These are phyloP conservation scores for Nezara viridula DNA, from an alignment of 2,888 invertebrate genomes.

Conservation along the genomic window DNA sequence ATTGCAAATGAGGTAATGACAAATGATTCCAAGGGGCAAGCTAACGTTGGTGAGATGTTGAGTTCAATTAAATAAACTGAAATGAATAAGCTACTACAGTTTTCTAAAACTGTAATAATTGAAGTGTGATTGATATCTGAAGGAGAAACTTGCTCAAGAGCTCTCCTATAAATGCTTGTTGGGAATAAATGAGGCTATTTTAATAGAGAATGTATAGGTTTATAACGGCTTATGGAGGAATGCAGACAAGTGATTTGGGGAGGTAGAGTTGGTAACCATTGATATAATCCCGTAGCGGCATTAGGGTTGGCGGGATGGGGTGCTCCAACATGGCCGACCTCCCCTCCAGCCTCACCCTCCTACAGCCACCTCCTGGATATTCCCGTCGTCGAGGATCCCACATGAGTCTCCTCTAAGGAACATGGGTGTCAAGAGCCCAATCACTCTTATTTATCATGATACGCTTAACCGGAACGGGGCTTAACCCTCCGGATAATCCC, in stretches of 20 bases:
- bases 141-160: neutral
- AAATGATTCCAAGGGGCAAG: too few relatives aligned
- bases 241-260: neutral
- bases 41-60: too few relatives aligned
- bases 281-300: slow-evolving; percentile 48
- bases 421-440: neutral
- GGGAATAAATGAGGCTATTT: neutral
- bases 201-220: slow-evolving; percentile 8
- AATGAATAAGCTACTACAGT: too few relatives aligned
- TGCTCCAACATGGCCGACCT: slow-evolving; percentile 57
- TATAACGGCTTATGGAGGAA: slow-evolving; percentile 2
- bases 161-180: neutral
- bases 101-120: too few relatives aligned
- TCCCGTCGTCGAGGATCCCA: neutral
- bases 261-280: slow-evolving; percentile 39
- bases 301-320: slow-evolving; percentile 50
- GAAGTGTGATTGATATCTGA: neutral
- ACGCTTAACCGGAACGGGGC: neutral
- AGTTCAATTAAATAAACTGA: too few relatives aligned
- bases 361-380: slow-evolving; percentile 28
- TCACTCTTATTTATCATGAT: neutral
- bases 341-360: slow-evolving; percentile 56
- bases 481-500: neutral
- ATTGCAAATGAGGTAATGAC: too few relatives aligned
- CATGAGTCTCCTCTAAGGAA: neutral